These are phyloP conservation scores for Hyposoter didymator DNA, from an alignment of 2,888 invertebrate species.

Conservation along the genomic window DNA sequence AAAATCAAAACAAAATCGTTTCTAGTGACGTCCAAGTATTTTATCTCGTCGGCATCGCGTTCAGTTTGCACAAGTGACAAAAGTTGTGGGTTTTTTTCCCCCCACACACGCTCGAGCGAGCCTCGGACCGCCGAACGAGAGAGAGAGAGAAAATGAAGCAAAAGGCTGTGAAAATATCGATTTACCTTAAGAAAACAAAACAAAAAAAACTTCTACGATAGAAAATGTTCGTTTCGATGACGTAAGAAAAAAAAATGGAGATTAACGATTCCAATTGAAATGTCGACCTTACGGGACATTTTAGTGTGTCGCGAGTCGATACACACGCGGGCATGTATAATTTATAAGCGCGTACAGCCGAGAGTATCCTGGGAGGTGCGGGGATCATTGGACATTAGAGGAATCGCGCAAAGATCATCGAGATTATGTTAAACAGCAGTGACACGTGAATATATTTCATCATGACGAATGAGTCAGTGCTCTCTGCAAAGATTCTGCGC, in stretches of 20 bases:
- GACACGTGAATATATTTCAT: constrained; percentile 1
- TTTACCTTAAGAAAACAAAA: constrained; percentile 13
- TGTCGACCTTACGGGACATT: constrained; percentile 70
- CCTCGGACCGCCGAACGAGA: constrained; percentile 9
- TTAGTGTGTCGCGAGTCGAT: neutral
- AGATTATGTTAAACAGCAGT: constrained; percentile 4
- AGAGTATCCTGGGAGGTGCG: neutral
- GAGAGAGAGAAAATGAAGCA: constrained; percentile 16
- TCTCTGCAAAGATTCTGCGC: constrained; percentile 2
- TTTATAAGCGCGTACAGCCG: constrained; percentile 2
- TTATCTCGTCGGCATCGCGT: constrained; percentile 34
- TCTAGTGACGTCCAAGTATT: constrained; percentile 28
- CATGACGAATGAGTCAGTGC: constrained; percentile 9
- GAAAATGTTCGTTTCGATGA: neutral
- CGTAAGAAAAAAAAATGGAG: constrained; percentile 9
- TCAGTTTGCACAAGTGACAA: constrained; percentile 58
- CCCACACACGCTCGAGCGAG: constrained; percentile 14
- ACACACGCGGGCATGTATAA: neutral
- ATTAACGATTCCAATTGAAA: constrained; percentile 67
- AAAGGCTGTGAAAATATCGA: constrained; percentile 64
- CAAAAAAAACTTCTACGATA: neutral
- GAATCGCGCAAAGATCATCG: constrained; percentile 5
- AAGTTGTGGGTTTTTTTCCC: constrained; percentile 47
- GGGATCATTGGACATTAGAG: constrained; percentile 23
- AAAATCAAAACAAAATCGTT: neutral